Evolutionary conservation across 1,140 invertebrate species (phyloP).

Genomic region (Anoplophora glabripennis): DNA sequence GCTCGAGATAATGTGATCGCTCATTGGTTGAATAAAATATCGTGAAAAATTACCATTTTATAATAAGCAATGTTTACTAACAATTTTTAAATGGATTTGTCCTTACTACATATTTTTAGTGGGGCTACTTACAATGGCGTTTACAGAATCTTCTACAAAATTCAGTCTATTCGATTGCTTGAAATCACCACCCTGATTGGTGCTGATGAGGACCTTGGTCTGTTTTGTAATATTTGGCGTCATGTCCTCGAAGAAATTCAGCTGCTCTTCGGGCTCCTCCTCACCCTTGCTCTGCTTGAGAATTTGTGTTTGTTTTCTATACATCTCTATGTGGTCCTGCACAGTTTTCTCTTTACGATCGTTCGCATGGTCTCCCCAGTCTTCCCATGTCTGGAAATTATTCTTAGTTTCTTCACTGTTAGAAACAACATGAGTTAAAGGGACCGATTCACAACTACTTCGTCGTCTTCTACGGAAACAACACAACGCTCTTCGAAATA

Average conservation of each 20-base stretch:
- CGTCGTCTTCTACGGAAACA: conserved; percentile 54
- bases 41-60: too few relatives aligned
- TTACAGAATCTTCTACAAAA: conserved; percentile 20
- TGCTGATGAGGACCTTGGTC: conserved; percentile 51
- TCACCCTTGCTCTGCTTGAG: conserved; percentile 32
- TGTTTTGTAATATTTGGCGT: conserved; percentile 55
- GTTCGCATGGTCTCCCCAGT: conserved; percentile 50
- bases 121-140: conserved; percentile 20
- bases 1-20: too few relatives aligned
- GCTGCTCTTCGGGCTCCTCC: conserved; percentile 45
- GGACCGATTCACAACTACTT: conserved; percentile 53
- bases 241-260: conserved; percentile 58
- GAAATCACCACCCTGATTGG: conserved; percentile 36
- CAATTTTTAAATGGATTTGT: too few relatives aligned
- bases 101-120: too few relatives aligned
- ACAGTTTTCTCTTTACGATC: conserved; percentile 49
- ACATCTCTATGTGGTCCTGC: conserved; percentile 57
- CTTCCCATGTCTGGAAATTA: conserved; percentile 47
- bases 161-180: conserved; percentile 46
- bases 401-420: conserved; percentile 37
- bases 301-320: conserved; percentile 49
- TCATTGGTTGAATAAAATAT: too few relatives aligned
- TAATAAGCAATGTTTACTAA: too few relatives aligned
- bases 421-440: conserved; percentile 53
- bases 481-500: conserved; percentile 55